Conservation (phyloP, 2,888 invertebrate genomes). For the Thecocarcelia acutangulata region DNA sequence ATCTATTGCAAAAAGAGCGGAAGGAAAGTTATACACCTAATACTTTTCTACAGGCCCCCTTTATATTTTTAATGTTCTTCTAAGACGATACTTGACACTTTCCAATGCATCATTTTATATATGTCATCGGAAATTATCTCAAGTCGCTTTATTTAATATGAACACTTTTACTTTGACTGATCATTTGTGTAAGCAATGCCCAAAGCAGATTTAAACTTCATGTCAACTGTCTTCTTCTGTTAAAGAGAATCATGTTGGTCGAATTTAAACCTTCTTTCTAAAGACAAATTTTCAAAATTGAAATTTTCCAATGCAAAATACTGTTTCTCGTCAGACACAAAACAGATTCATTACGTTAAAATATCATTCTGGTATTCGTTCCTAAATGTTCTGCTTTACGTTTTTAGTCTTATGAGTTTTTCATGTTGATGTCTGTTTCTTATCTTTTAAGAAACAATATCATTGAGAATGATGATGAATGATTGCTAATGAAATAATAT, state of each 20-base stretch:
- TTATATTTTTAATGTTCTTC: too few relatives aligned
- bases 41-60: too few relatives aligned
- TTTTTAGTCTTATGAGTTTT: not conserved
- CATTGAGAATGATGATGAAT: slow-evolving; percentile 62
- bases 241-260: not conserved
- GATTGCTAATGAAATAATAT: slow-evolving; percentile 56
- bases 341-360: slow-evolving; percentile 56
- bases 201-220: slow-evolving; percentile 48
- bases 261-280: too few relatives aligned
- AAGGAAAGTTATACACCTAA: too few relatives aligned
- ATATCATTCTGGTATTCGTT: slow-evolving; percentile 27
- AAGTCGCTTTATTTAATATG: slow-evolving; percentile 19
- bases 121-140: too few relatives aligned
- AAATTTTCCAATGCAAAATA: slow-evolving; percentile 14
- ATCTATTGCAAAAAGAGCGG: too few relatives aligned
- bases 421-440: not conserved
- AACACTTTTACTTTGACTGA: slow-evolving; percentile 52
- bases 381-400: not conserved
- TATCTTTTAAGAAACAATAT: slow-evolving; percentile 46
- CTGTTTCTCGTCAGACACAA: not conserved
- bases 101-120: too few relatives aligned
- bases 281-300: slow-evolving; percentile 17
- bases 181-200: slow-evolving; percentile 59
- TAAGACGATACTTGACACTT: too few relatives aligned
- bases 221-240: slow-evolving; percentile 8